phyloP scores from a whole-genome alignment of 2,113 vertebrate genomes.

The Felis catus region F.catus_Fca126_mat1.0 CM031424.1:34062501-34063000 shows the following conservation, averaged over 20 bases:
- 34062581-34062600: conserved; percentile 87
- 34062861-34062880: conserved; percentile 95
- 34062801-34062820: conserved; percentile 94
- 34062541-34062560: conserved; percentile 84
- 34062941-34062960: conserved; percentile 95
- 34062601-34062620: conserved; percentile 86
- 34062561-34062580: conserved; percentile 85
- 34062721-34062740: conserved; percentile 99
- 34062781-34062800: conserved; percentile 93
- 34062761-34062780: conserved; percentile 96
- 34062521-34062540: conserved; percentile 89
- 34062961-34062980: conserved; percentile 95
- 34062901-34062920: conserved; percentile 97
- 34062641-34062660: conserved; percentile 93
- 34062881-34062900: conserved; percentile 92
- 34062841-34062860: conserved; percentile 97
- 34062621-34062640: conserved; percentile 87
- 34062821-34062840: conserved; percentile 97
- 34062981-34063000: conserved; percentile 96
- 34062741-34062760: conserved; percentile 99
- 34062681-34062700: conserved; percentile 99
- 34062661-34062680: conserved; percentile 99
- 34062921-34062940: conserved; percentile 92
- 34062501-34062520: conserved; percentile 84
- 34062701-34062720: conserved; percentile 99